Conservation (phyloP, 2,113 vertebrate species). For the Prochilodus magdalenae region DNA sequence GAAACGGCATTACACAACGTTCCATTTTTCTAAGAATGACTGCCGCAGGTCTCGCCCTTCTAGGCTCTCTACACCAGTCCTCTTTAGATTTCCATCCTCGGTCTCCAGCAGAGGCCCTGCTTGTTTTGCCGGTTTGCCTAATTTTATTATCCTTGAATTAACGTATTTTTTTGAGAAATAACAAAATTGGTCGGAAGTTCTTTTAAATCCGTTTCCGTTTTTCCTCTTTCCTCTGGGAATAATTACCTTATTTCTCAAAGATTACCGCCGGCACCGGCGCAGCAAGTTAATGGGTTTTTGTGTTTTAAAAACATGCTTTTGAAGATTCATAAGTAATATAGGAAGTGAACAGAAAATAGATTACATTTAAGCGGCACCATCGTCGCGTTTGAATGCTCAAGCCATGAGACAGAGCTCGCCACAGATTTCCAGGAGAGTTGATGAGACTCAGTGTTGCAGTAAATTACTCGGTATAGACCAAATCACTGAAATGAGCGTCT, state of each 20-base stretch:
- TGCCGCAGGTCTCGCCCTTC: neutral
- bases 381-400: neutral
- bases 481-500: slow-evolving; percentile 28
- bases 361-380: neutral
- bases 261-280: neutral
- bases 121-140: too few species aligned
- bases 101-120: too few species aligned
- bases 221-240: neutral
- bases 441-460: slow-evolving; percentile 44
- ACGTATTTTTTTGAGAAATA: too few species aligned
- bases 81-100: too few species aligned
- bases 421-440: slow-evolving; percentile 24
- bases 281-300: neutral
- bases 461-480: slow-evolving; percentile 35
- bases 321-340: neutral
- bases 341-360: neutral
- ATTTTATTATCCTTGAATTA: too few species aligned
- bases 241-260: too few species aligned
- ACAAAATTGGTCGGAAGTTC: too few species aligned
- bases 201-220: neutral
- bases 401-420: neutral
- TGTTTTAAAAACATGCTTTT: slow-evolving; percentile 6
- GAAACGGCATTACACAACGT: too few species aligned
- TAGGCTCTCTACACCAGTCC: too few species aligned
- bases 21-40: neutral